Percentiles rank a stretch among this genome's conserved stretches.
phyloP scores from a whole-genome alignment of 2,113 vertebrate genomes.

The Paedocypris sp. region DNA sequence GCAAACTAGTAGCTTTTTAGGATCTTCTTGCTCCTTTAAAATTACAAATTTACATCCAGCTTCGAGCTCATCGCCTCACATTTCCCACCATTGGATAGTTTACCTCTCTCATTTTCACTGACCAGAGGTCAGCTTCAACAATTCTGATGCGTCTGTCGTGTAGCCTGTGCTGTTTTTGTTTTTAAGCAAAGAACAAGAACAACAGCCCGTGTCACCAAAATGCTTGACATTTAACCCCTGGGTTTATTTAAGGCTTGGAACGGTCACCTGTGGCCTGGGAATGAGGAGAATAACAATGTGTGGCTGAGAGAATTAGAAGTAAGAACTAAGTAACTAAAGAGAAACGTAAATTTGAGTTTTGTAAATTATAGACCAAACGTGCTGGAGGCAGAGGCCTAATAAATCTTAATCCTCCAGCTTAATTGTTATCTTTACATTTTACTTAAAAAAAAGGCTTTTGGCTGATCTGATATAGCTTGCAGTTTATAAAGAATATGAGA shows the following conservation, averaged over 20 bases:
- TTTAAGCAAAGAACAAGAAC: background rate
- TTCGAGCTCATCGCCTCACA: no score
- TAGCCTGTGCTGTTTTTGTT: background rate
- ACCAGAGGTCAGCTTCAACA: background rate
- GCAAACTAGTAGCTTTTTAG: no score
- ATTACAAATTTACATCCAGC: no score
- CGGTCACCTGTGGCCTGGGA: background rate
- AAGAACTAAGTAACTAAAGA: background rate
- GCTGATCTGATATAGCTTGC: background rate
- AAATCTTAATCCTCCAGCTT: background rate
- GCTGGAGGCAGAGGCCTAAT: background rate
- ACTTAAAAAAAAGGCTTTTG: no score
- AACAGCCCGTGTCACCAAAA: background rate
- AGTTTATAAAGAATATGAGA: no score
- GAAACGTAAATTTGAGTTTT: background rate
- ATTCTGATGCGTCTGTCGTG: background rate
- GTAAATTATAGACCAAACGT: background rate
- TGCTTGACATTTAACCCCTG: background rate
- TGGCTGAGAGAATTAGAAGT: background rate
- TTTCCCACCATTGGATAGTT: no score
- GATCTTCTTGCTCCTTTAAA: no score
- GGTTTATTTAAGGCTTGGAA: background rate
- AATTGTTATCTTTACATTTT: conserved; percentile 7
- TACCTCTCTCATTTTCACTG: background rate
- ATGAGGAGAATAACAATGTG: background rate